A percentile compares a stretch with the other conserved stretches of the same genome.
phyloP scores from a whole-genome alignment of 2,113 vertebrate genomes.

The Poecile atricapillus region DNA sequence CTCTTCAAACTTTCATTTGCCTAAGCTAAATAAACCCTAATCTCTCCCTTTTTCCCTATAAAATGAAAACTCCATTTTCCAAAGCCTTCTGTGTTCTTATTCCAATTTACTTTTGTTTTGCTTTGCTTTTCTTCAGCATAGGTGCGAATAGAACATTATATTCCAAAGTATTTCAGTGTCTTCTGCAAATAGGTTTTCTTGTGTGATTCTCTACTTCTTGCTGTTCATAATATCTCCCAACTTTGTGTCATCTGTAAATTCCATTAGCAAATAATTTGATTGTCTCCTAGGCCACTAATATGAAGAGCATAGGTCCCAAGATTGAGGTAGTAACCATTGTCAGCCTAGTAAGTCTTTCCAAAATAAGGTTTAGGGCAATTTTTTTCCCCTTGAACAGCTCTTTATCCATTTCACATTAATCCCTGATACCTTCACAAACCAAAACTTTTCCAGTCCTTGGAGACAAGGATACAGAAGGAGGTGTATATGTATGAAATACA shows the following conservation, averaged over 20 bases:
- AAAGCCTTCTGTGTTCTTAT: background rate
- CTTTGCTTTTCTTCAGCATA: background rate
- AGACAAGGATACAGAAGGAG: background rate
- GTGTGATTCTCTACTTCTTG: background rate
- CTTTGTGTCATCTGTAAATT: background rate
- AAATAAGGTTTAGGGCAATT: background rate
- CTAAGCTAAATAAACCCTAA: background rate
- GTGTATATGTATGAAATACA: background rate
- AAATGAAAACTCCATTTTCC: background rate
- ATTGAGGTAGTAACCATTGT: background rate
- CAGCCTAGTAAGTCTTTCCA: background rate
- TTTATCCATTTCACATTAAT: background rate
- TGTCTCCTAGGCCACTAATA: background rate
- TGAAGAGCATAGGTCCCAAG: background rate
- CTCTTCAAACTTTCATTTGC: background rate
- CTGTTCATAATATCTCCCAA: background rate
- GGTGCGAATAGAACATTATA: background rate
- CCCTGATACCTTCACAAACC: background rate
- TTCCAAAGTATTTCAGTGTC: background rate
- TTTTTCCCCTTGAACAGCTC: background rate
- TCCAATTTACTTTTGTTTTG: background rate
- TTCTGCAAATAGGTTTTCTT: background rate
- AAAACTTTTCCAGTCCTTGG: background rate
- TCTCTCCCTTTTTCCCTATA: background rate
- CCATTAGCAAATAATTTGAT: background rate